Evolutionary conservation across 2,113 vertebrate species (phyloP).

Genomic region (Piprites chloris): DNA sequence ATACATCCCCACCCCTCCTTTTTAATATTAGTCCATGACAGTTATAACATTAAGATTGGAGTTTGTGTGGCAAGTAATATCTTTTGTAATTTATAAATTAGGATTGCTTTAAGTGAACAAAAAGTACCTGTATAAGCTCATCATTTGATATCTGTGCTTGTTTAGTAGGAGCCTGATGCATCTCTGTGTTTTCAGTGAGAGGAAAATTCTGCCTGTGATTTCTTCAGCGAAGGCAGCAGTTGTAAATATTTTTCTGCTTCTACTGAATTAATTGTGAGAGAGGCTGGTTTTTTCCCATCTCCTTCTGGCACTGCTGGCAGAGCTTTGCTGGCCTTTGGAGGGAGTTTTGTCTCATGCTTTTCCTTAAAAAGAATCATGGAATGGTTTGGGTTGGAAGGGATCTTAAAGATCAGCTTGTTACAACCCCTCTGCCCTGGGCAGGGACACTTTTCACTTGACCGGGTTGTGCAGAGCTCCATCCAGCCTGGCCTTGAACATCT

Average conservation of each 20-base stretch:
- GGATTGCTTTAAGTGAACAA: background rate
- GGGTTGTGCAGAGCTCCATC: no score
- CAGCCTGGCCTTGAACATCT: background rate
- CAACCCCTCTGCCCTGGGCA: background rate
- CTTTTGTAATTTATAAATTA: background rate
- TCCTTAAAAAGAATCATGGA: background rate
- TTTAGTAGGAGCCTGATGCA: background rate
- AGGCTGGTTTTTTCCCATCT: background rate
- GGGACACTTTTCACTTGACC: background rate
- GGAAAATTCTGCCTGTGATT: background rate
- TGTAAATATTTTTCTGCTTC: background rate
- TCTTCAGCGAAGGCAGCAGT: background rate
- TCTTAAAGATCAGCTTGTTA: background rate
- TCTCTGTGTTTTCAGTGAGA: background rate
- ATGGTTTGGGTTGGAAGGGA: background rate
- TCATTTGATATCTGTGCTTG: background rate
- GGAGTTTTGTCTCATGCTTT: background rate
- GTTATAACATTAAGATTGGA: background rate
- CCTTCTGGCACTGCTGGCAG: background rate
- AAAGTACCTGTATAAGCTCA: background rate
- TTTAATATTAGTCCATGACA: background rate
- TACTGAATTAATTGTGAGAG: background rate
- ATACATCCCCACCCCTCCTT: rapidly evolving
- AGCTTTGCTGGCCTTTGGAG: background rate
- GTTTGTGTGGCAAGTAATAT: background rate